phyloP scores from a whole-genome alignment of 2,797 vertebrate genomes.

The Streptopelia turtur region DNA sequence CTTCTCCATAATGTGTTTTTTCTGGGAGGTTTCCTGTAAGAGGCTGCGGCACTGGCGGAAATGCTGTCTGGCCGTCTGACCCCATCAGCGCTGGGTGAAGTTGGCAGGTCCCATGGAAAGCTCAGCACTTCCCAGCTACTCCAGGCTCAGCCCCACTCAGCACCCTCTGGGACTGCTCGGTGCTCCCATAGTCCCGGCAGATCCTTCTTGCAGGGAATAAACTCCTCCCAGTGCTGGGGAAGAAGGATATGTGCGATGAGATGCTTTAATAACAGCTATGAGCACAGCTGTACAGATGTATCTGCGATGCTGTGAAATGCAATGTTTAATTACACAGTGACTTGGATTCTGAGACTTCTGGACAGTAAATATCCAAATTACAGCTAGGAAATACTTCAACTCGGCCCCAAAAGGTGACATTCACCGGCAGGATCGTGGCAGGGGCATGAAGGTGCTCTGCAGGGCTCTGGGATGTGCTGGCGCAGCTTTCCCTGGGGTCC shows the following conservation, averaged over 20 bases:
- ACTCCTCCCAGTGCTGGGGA: background rate
- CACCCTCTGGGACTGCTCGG: background rate
- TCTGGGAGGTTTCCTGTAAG: background rate
- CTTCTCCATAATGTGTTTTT: background rate
- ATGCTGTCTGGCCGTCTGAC: accelerated
- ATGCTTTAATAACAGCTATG: background rate
- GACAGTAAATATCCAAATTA: background rate
- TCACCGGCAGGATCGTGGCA: background rate
- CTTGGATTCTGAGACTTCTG: background rate
- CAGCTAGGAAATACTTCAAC: background rate
- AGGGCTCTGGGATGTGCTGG: background rate
- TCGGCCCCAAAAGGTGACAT: background rate
- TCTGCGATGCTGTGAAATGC: background rate
- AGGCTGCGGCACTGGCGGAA: background rate
- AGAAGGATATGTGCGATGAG: background rate
- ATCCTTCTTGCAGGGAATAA: background rate
- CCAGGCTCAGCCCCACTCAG: background rate
- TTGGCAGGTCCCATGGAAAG: background rate
- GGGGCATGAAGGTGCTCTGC: background rate
- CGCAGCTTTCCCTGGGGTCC: background rate
- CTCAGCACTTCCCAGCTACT: background rate
- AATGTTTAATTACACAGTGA: accelerated
- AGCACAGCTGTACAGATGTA: background rate
- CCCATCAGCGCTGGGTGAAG: background rate
- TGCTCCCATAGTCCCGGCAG: background rate